Conservation (phyloP, 2,113 vertebrate species). For the Takifugu bimaculatus region DNA sequence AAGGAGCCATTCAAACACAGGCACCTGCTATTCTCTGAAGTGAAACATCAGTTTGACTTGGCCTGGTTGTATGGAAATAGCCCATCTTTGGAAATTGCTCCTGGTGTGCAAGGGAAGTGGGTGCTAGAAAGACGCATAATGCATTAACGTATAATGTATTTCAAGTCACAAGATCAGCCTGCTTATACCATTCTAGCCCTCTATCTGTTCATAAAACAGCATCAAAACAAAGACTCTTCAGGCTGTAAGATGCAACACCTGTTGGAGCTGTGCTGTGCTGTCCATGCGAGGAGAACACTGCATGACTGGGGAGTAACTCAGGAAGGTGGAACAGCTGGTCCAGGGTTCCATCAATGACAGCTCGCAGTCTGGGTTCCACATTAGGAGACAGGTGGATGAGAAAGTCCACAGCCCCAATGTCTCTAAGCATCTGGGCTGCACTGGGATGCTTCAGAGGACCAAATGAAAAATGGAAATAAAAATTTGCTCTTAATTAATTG, state of each 20-base stretch:
- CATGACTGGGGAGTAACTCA: slow-evolving; percentile 63
- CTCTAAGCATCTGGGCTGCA: slow-evolving; percentile 84
- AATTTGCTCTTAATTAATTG: neutral
- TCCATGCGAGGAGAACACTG: slow-evolving; percentile 51
- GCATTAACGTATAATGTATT: neutral
- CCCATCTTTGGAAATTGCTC: slow-evolving; percentile 71
- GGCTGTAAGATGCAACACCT: slow-evolving; percentile 51
- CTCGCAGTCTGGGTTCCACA: slow-evolving; percentile 81
- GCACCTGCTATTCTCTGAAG: slow-evolving; percentile 76
- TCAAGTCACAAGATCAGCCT: neutral
- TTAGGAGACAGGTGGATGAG: slow-evolving; percentile 86
- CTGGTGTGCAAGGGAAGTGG: slow-evolving; percentile 41
- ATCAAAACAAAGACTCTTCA: slow-evolving; percentile 38
- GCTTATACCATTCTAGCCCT: neutral
- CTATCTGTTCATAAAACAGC: slow-evolving; percentile 1
- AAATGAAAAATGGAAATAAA: slow-evolving; percentile 27
- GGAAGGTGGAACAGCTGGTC: slow-evolving; percentile 91
- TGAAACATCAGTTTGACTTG: slow-evolving; percentile 56
- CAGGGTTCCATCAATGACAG: slow-evolving; percentile 84
- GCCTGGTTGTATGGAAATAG: slow-evolving; percentile 80
- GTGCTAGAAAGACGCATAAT: slow-evolving; percentile 10
- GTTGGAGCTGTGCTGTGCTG: slow-evolving; percentile 44
- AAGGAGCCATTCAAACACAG: slow-evolving; percentile 20
- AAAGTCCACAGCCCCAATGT: slow-evolving; percentile 90
- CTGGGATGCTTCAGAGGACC: slow-evolving; percentile 77